Evolutionary conservation across 2,113 vertebrate species (phyloP), one percentile per base, ranked within the genome.

Genomic region (Spea bombifrons): DNA sequence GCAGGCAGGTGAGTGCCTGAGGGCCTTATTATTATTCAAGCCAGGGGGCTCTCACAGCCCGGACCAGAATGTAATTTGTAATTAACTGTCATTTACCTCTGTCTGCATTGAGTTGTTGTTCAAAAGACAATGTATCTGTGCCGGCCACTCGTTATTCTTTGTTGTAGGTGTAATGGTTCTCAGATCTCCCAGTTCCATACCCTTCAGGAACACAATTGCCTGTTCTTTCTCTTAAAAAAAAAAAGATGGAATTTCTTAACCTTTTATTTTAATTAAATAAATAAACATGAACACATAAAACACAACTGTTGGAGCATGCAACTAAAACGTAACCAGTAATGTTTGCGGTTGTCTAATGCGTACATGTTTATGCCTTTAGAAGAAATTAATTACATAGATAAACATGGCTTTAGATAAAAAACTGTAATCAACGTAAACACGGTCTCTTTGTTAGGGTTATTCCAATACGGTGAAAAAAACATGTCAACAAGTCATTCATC

Each of bases 71-170:
- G 91, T 92, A 91, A 92, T 94, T 94, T 92, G 92, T 94, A 93
- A 94, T 94, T 93, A 94, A 92, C 90, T 92, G 91, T 92, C 91
- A 92, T 94, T 94, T 93, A 92, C 90, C 89, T 90, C 88, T 90
- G 83, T 92, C 85, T 91, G 87, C 87, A 85, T 83, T 88, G 90
- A 90, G 90, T 92, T 89, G 89, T 87, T 91, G 90, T 92, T 91
- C 86, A 89, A 90, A 90, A 90, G 88, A 87, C 89, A 86, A 84
- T 87, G 84, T 81, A 86, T 84, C 84, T 83, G 86, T 84, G 86
- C 87, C 86, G 90, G 91, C 87, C 90, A 92, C 89, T 89, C 76
- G 83, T 81, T 85, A 80, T 59, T 80, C 91, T 90, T 90, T 91
- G 89, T 89, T 91, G 89, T 90, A 89, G 85, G 65, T 89, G 84